Base-by-base conservation (phyloP, 2,113 vertebrate genomes). In the Hippotragus niger region DNA sequence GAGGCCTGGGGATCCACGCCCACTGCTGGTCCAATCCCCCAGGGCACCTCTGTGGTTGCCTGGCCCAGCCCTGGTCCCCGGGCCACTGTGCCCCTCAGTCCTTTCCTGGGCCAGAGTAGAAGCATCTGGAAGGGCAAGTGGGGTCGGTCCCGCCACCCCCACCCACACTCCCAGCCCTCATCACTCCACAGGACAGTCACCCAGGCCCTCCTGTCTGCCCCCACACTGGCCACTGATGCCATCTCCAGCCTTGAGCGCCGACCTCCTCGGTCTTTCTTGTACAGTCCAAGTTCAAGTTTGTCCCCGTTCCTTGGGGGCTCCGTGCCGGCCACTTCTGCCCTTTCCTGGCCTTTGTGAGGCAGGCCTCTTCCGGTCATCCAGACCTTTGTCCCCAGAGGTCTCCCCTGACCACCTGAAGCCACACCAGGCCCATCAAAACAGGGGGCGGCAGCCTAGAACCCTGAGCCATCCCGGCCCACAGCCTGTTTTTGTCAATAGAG, bases 391-490 rank as follows among this genome's bases (percentile, higher is more conserved):
- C 90, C 74, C 47, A 57, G 45, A 52, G 45, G 64, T 12, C n/a
- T 43, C 1, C 21, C 6, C 13, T 5, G 11, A 29, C 47, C 89
- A 47, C 7, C 23, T 16, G 86, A 89, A 91, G 92, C 21, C 31
- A 47, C 0, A 58, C 25, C 21, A 10, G 27, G 45, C 7, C 50
- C n/a, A 50, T 43, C 13, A 36, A 16, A 90, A 57, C 25, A 80
- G 40, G 27, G 40, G 76, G 29, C 21, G 9, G 67, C 53, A 43
- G 85, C 47, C 43, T 16, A 33, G n/a, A 7, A 15, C 33, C 16
- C 16, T 0, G 21, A 60, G 19, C 71, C 71, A 62, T 19, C 29
- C n/a, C 1, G 1, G 36, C 12, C 52, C 47, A 10, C 2, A 2
- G 1, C 5, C 12, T 55, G 2, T 11, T 78, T 80, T 57, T 23